Evolutionary conservation across 1,140 invertebrate species (phyloP).

Genomic region (Eciton burchellii): DNA sequence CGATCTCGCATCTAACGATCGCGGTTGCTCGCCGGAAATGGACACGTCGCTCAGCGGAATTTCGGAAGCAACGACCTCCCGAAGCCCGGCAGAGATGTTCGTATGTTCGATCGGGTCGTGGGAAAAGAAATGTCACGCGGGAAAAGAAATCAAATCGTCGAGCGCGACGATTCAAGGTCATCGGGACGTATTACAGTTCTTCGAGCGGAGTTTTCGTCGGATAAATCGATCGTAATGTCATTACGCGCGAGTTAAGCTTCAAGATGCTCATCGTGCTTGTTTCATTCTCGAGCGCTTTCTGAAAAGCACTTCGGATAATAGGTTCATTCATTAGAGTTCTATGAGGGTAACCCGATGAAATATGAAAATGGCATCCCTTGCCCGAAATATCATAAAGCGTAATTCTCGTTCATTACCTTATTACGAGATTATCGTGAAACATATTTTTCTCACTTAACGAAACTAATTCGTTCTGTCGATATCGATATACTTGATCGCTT

Average conservation of each 20-base stretch:
- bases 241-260: slow-evolving; percentile 48
- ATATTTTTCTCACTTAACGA: not conserved
- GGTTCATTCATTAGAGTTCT: slow-evolving; percentile 20
- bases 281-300: slow-evolving; percentile 6
- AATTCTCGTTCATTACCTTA: not conserved
- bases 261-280: slow-evolving; percentile 14
- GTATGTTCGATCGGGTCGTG: too few species aligned
- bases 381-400: not conserved
- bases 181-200: slow-evolving; percentile 17
- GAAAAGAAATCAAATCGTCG: slow-evolving; percentile 33
- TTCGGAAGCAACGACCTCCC: slow-evolving; percentile 3
- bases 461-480: too few species aligned
- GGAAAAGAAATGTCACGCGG: too few species aligned
- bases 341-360: not conserved
- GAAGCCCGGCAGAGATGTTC: too few species aligned
- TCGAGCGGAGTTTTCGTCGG: not conserved
- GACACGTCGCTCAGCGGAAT: not conserved
- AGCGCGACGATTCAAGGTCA: slow-evolving; percentile 24
- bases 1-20: not conserved
- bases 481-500: too few species aligned
- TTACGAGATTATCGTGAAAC: not conserved
- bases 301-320: slow-evolving; percentile 1
- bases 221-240: slow-evolving; percentile 38
- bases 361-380: not conserved
- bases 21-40: not conserved